Conservation (phyloP, 2,113 vertebrate species). For the Burhinus oedicnemus region DNA sequence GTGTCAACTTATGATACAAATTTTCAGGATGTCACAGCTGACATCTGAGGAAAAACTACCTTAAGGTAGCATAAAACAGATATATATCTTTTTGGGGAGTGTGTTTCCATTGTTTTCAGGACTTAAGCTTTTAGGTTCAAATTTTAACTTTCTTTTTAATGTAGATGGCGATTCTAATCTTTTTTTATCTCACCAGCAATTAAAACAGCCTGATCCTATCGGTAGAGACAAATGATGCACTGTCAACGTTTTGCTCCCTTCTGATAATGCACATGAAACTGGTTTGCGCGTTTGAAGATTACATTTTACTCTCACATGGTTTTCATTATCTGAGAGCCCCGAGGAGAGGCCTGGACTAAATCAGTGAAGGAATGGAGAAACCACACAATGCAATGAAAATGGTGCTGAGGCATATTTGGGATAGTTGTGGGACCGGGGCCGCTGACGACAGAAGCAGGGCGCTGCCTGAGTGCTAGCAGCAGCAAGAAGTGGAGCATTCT, state of each 20-base stretch:
- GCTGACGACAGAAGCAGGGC: conserved; percentile 75
- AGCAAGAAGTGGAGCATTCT: conserved; percentile 10
- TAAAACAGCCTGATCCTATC: conserved; percentile 64
- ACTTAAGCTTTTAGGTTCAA: background rate
- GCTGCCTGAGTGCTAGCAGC: conserved; percentile 67
- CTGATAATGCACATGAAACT: conserved; percentile 70
- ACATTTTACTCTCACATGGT: conserved; percentile 77
- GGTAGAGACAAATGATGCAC: conserved; percentile 70
- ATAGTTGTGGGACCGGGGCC: conserved; percentile 80
- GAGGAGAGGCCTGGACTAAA: conserved; percentile 79
- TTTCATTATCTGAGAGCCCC: conserved; percentile 74
- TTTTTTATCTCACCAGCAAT: conserved; percentile 36
- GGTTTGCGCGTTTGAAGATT: conserved; percentile 69
- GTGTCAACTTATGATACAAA: background rate
- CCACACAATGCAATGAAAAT: conserved; percentile 79
- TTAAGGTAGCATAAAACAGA: background rate
- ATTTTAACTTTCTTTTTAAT: conserved; percentile 7
- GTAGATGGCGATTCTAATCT: background rate
- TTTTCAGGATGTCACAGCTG: background rate
- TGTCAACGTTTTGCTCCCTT: conserved; percentile 54
- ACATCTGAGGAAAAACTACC: background rate
- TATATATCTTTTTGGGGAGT: background rate
- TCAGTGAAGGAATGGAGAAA: conserved; percentile 79
- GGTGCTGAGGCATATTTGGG: conserved; percentile 76
- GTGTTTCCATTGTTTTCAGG: background rate